Base-by-base conservation (phyloP, 2,113 vertebrate genomes). In the Pelmatolapia mariae region DNA sequence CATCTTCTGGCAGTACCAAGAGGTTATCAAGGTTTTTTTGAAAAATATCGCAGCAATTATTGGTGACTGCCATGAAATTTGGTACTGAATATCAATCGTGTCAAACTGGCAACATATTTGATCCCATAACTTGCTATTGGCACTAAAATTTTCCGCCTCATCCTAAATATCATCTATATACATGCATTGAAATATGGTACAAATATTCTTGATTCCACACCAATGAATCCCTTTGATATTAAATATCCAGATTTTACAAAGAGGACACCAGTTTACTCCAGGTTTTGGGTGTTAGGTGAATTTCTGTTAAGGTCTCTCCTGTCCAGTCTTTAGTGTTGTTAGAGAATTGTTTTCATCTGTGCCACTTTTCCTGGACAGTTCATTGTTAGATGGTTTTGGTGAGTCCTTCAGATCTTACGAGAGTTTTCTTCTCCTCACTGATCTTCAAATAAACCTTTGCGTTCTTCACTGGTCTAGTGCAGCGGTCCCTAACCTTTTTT, bases 11-110 rank as follows among this genome's bases (percentile, higher is more conserved):
- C 19, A 40, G 33, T 68, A 40, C 63, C 11, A 68, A 5, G 33
- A 68, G 33, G 63, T 68, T 13, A 68, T 66, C 61, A 2, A 66
- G 61, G 26, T 0, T 16, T 15, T 6, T 43, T 24, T 1, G 0
- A 6, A 15, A 71, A 71, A 40, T 38, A 22, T 43, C 0, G 2
- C n/a, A 43, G 36, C 12, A 43, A 24, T 24, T 45, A 10, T 26
- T 73, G 66, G 66, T 71, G 66, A 71, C n/a, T 71, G 66, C n/a
- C 38, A 71, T 43, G 12, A 71, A 71, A 71, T 43, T 43, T 71
- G 38, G 38, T 10, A 43, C 66, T 43, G 2, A 24, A 71, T 71
- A 43, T 71, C 66, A n/a, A 43, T 24, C 2, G 3, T 71, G n/a
- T 43, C 38, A 24, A 71, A 24, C 0, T 0, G 18, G 61, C 31